Evolutionary conservation across 2,797 vertebrate genomes (phyloP).

Genomic region (Argya squamiceps): DNA sequence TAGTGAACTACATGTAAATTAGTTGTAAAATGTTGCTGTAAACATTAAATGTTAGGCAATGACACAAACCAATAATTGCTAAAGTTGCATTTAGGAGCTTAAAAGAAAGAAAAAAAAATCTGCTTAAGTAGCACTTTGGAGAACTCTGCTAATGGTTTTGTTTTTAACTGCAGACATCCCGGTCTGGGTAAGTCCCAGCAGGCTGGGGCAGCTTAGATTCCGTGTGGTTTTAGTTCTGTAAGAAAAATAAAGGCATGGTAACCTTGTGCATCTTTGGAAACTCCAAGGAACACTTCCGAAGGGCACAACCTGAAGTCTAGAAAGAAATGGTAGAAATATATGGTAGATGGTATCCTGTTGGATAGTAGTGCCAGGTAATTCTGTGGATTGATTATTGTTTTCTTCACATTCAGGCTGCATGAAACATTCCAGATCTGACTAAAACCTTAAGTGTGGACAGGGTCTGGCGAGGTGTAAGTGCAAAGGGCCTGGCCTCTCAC

Average conservation of each 20-base stretch:
- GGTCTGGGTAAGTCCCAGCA: neutral
- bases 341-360: fast-evolving
- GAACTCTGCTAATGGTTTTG: constrained; percentile 45
- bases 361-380: neutral
- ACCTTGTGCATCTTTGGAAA: neutral
- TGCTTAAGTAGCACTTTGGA: constrained; percentile 17
- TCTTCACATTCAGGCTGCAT: neutral
- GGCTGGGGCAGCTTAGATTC: neutral
- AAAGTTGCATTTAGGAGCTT: constrained; percentile 66
- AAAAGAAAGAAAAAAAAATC: constrained; percentile 8
- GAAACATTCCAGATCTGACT: neutral
- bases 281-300: neutral
- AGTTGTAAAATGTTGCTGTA: constrained; percentile 74
- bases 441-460: neutral
- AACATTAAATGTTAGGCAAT: constrained; percentile 74
- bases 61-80: constrained; percentile 73
- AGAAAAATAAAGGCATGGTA: neutral
- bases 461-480: neutral
- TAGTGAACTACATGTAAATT: constrained; percentile 72
- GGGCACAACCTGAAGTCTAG: too few species aligned
- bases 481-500: neutral
- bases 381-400: neutral
- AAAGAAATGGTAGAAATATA: neutral
- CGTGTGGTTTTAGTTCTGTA: neutral
- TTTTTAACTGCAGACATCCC: neutral